These are phyloP conservation scores for Beris morrisii DNA, from an alignment of 2,888 invertebrate genomes.

Conservation along the genomic window DNA sequence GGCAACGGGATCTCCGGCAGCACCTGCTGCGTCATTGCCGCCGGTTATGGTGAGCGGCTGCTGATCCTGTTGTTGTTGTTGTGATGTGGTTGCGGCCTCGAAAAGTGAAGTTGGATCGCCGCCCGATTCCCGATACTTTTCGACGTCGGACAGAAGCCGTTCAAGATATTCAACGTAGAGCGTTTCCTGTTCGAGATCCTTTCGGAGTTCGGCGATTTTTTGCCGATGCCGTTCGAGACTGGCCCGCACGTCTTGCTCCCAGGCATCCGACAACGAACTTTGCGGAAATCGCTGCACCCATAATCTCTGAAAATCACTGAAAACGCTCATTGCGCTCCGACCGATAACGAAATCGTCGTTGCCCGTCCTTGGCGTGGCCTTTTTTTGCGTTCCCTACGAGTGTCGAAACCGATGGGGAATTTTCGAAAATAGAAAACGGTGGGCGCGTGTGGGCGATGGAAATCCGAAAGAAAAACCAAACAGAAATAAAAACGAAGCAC, in stretches of 20 bases:
- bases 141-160: conserved; percentile 80
- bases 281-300: conserved; percentile 91
- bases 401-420: not conserved
- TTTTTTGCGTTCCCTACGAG: conserved; percentile 7
- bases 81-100: conserved; percentile 51
- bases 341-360: too few species aligned
- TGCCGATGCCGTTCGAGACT: conserved; percentile 87
- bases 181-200: conserved; percentile 87
- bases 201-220: conserved; percentile 77
- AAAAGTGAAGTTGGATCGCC: conserved; percentile 56
- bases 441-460: conserved; percentile 1
- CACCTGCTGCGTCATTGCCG: conserved; percentile 1
- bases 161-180: conserved; percentile 89
- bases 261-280: conserved; percentile 85
- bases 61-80: conserved; percentile 37
- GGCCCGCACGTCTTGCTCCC: conserved; percentile 90
- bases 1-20: conserved; percentile 6
- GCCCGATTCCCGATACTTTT: conserved; percentile 69
- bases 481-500: not conserved
- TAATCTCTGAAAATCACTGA: conserved; percentile 87
- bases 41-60: conserved; percentile 3
- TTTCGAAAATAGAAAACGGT: not conserved
- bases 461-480: not conserved
- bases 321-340: conserved; percentile 70
- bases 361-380: too few species aligned